These are phyloP conservation scores for Linnaemya vulpina DNA, from an alignment of 2,888 invertebrate species.

Conservation along the genomic window DNA sequence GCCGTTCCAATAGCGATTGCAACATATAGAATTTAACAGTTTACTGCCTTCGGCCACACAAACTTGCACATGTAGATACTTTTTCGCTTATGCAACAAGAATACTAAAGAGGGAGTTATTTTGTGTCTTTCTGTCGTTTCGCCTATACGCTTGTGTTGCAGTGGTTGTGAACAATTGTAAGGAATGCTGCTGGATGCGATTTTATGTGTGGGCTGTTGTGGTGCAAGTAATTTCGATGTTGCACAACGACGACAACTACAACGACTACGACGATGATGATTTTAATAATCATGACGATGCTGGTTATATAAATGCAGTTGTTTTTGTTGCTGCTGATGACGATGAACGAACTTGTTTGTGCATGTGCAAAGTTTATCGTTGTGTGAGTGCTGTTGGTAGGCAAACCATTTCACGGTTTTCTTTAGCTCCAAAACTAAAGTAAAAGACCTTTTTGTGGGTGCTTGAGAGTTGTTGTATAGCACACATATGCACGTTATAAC, in stretches of 20 bases:
- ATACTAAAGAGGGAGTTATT: constrained; percentile 19
- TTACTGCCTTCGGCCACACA: constrained; percentile 28
- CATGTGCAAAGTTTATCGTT: constrained; percentile 36
- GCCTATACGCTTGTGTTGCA: neutral
- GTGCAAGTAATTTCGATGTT: constrained; percentile 32
- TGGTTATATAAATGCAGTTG: neutral
- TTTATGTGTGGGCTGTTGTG: constrained; percentile 36
- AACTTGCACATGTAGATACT: neutral
- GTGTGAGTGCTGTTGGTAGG: constrained; percentile 61
- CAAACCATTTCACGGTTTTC: constrained; percentile 70
- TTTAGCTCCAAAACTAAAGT: constrained; percentile 69
- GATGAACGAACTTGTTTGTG: constrained; percentile 24
- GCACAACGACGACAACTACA: constrained; percentile 7
- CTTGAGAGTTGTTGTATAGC: constrained; percentile 62
- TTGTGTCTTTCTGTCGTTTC: constrained; percentile 1
- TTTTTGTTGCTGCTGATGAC: constrained; percentile 36
- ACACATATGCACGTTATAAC: constrained; percentile 8
- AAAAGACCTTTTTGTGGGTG: constrained; percentile 71
- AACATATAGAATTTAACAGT: constrained; percentile 29
- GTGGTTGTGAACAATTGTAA: constrained; percentile 17
- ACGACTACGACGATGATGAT: constrained; percentile 3
- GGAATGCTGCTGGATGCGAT: constrained; percentile 35
- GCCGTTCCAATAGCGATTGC: constrained; percentile 42
- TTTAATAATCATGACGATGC: no score
- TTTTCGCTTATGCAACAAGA: constrained; percentile 13